Conservation (phyloP, 2,113 vertebrate genomes). For the Seriola aureovittata region DNA sequence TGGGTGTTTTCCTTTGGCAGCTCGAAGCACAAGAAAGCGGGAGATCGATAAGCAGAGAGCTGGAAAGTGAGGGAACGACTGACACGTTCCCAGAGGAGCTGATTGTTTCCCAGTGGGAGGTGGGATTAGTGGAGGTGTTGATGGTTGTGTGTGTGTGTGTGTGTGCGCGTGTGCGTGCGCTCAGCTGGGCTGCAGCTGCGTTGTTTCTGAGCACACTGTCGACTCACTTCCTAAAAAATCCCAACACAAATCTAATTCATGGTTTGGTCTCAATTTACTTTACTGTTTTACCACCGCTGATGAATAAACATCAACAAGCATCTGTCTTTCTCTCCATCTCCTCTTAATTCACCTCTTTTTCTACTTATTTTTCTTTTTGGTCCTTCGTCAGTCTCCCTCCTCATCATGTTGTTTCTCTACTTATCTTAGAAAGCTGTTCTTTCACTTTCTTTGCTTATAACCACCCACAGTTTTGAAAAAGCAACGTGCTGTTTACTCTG, state of each 20-base stretch:
- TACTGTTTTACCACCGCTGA: conserved; percentile 24
- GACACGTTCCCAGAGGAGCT: conserved; percentile 2
- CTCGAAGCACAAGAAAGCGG: not conserved
- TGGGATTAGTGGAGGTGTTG: conserved; percentile 29
- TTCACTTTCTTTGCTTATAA: not conserved
- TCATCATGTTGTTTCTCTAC: not conserved
- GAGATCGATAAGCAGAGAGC: not conserved
- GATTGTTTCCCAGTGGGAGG: conserved; percentile 41
- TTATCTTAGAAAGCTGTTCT: not conserved
- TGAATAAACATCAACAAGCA: conserved; percentile 58
- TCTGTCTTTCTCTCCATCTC: not conserved
- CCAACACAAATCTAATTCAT: conserved; percentile 29
- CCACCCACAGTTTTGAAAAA: fast-evolving
- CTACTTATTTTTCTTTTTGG: not conserved
- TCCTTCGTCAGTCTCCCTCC: not conserved
- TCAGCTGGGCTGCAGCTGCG: conserved; percentile 75
- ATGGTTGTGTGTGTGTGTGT: not conserved
- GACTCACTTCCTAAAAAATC: conserved; percentile 41
- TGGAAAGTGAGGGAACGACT: not conserved
- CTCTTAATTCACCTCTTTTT: not conserved
- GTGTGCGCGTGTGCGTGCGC: not conserved
- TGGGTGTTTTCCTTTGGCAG: not conserved
- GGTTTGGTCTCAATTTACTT: conserved; percentile 39
- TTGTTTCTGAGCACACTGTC: conserved; percentile 51
- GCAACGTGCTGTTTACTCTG: not conserved